Base-by-base conservation (phyloP, 2,888 invertebrate species). In the Sthenelais limicola region DNA sequence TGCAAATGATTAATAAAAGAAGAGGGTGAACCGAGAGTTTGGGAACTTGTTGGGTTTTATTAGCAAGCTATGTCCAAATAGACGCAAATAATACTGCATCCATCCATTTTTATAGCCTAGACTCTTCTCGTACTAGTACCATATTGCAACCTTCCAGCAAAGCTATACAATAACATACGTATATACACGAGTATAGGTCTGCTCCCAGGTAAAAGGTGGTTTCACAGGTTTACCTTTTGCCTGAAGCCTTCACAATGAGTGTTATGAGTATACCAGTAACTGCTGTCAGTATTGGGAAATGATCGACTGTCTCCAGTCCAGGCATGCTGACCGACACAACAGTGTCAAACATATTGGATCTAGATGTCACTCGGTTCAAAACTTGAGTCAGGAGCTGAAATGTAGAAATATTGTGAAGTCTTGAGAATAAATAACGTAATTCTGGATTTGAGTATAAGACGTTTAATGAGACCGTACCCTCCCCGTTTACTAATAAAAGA, bases 331-430 rank as follows among this genome's bases (percentile, higher is more conserved):
- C 86, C 56, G 90, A 89, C 3, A 92, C 90, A 3, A 92, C 91
- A 78, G 91, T 90, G 82, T 92, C 91, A 84, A 92, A 92, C 77
- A 91, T 91, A 62, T 91, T 92, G 0, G 91, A 91, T n/a, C 92
- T 91, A 3, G 93, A 92, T 72, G 93, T 93, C 3, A 94, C 92
- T 21, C 94, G 89, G 24, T 94, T 93, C 48, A 94, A 85, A 33
- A 94, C 93, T 81, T 94, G 94, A 88, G 94, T 93, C 56, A 94
- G 89, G n/a, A 94, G 89, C 92, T 92, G 80, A 33, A 80, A 81
- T n/a, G n/a, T n/a, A n/a, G n/a, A n/a, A n/a, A n/a, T n/a, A n/a
- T n/a, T n/a, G n/a, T n/a, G n/a, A n/a, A n/a, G n/a, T n/a, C n/a
- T n/a, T n/a, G n/a, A n/a, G n/a, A n/a, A n/a, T n/a, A n/a, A n/a